These are phyloP conservation scores for Phytoseiulus persimilis DNA, from an alignment of 2,888 invertebrate species.

Conservation along the genomic window DNA sequence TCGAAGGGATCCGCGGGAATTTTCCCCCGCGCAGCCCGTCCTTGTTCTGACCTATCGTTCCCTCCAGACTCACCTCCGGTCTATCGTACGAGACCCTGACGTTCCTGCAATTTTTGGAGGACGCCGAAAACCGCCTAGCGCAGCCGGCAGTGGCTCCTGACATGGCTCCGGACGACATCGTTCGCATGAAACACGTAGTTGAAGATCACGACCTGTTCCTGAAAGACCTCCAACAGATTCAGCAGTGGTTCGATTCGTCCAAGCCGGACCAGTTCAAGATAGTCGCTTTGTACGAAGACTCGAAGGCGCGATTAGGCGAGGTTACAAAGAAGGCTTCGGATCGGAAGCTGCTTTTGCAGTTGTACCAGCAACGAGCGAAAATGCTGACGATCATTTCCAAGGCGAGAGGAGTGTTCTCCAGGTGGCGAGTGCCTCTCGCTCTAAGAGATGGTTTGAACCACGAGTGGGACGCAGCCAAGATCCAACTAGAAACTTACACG, in stretches of 20 bases:
- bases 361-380: conserved; percentile 30
- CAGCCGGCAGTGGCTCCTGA: conserved; percentile 21
- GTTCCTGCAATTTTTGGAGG: conserved; percentile 32
- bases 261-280: conserved; percentile 34
- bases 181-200: not conserved
- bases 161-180: conserved; percentile 17
- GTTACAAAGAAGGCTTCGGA: not conserved
- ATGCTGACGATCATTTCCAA: conserved; percentile 34
- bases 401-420: conserved; percentile 25
- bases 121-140: conserved; percentile 22
- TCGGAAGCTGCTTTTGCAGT: conserved; percentile 5
- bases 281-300: conserved; percentile 20
- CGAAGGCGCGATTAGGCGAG: not conserved
- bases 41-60: not conserved
- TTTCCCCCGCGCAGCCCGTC: no score
- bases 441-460: conserved; percentile 32
- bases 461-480: conserved; percentile 31
- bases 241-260: conserved; percentile 20
- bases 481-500: conserved; percentile 31
- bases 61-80: conserved; percentile 25
- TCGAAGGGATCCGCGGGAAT: not conserved
- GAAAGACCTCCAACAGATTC: conserved; percentile 9
- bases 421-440: conserved; percentile 28
- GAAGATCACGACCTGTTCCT: conserved; percentile 8
- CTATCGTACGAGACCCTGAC: conserved; percentile 29